Evolutionary conservation across 2,113 vertebrate genomes (phyloP).

Genomic region (Aegithalos caudatus): DNA sequence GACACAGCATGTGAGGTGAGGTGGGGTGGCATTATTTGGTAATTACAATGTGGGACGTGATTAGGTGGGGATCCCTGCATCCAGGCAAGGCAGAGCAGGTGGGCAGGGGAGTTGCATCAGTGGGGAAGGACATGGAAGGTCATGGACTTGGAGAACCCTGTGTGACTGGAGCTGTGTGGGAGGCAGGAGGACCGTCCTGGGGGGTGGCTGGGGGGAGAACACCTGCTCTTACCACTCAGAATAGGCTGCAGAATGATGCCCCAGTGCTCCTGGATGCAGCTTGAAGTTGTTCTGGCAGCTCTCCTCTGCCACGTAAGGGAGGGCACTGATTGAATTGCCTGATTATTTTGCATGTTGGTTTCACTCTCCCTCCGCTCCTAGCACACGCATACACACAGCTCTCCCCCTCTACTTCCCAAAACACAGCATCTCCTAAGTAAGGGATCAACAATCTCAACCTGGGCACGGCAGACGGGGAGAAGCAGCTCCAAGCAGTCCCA

Average conservation of each 20-base stretch:
- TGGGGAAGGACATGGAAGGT: not conserved
- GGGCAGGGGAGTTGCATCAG: not conserved
- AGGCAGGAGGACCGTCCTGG: not conserved
- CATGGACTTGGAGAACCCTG: not conserved
- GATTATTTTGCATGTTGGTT: not conserved
- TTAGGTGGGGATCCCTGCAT: not conserved
- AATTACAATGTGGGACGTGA: not conserved
- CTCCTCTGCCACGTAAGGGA: not conserved
- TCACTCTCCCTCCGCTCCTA: not conserved
- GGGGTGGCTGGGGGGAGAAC: not conserved
- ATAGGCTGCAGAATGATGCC: not conserved
- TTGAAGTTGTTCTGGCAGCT: not conserved
- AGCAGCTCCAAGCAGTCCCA: not conserved
- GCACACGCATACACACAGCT: too few relatives aligned
- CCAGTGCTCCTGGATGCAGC: fast-evolving
- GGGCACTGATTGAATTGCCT: not conserved
- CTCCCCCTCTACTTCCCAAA: not conserved
- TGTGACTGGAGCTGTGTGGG: not conserved
- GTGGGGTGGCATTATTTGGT: fast-evolving
- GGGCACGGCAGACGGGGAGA: not conserved
- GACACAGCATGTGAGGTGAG: not conserved
- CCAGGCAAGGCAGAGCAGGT: not conserved
- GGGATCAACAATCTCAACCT: not conserved
- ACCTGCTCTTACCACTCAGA: not conserved
- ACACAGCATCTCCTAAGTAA: not conserved